Base-by-base conservation (phyloP, 53 echinoderm and acorn worm genomes). In the Holothuria leucospilota region DNA sequence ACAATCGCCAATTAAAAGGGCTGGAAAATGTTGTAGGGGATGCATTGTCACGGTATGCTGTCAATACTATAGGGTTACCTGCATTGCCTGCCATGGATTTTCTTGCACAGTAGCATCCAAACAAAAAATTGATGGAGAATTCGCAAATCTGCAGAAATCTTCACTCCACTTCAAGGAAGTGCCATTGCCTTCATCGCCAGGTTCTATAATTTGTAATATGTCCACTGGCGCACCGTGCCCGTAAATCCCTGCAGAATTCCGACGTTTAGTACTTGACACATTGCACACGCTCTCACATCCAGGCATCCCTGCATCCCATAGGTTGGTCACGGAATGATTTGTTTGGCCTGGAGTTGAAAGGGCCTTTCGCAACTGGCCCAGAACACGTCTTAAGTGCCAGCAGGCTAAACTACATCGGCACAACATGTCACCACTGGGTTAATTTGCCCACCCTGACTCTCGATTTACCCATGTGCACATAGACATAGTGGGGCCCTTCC, bases 211-310 rank as follows among this genome's bases (percentile, higher is more conserved):
- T n/a, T n/a, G n/a, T n/a, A n/a, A n/a, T n/a, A n/a, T 66, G 18
- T 82, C 82, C 21, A 82, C 70, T 20, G 82, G 88, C 29, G 27
- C 65, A 23, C 82, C 86, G 6, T 71, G 88, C 9, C 89, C 92
- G 6, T 88, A 72, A 41, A 64, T 84, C 24, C 85, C 88, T 26
- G 18, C 61, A 27, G 70, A 20, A 20, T 77, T 85, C 30, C 42
- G 88, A 5, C 41, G 81, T n/a, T 49, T 75, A 56, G 82, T 92
- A 20, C 85, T 92, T 29, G 40, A 88, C 62, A 39, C 89, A n/a
- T 62, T 90, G 39, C 93, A 93, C 85, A 87, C 88, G 20, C 80
- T 93, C 6, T 90, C 93, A 18, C n/a, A n/a, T n/a, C n/a, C n/a
- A n/a, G n/a, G n/a, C 90, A 93, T 65, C 90, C 90, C 11, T 88